Evolutionary conservation across 2,113 vertebrate species (phyloP).

Genomic region (Miniopterus natalensis): DNA sequence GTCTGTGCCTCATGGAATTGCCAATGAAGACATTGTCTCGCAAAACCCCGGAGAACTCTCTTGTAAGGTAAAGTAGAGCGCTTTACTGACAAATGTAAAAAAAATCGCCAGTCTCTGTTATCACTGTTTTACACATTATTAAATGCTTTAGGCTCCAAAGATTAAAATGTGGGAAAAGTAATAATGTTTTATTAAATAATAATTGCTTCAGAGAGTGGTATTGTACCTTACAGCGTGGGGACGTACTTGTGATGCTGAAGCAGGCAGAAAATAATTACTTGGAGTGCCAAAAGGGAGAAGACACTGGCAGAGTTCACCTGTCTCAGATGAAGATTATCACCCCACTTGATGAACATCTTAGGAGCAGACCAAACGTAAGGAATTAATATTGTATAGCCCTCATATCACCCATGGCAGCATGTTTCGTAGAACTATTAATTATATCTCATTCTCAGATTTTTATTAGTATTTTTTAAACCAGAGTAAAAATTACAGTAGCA

Average conservation of each 20-base stretch:
- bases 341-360: constrained; percentile 83
- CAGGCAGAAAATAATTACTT: constrained; percentile 88
- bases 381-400: constrained; percentile 38
- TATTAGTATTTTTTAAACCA: constrained; percentile 62
- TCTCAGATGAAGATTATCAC: constrained; percentile 91
- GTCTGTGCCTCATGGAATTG: constrained; percentile 91
- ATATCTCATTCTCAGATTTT: constrained; percentile 38
- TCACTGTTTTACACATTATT: constrained; percentile 59
- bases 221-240: constrained; percentile 88
- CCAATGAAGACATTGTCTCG: constrained; percentile 89
- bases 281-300: constrained; percentile 90
- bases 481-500: constrained; percentile 42
- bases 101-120: constrained; percentile 38
- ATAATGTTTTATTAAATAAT: constrained; percentile 85
- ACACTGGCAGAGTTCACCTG: constrained; percentile 85
- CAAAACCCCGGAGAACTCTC: constrained; percentile 88
- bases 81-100: constrained; percentile 28
- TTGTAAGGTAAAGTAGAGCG: constrained; percentile 90
- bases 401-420: neutral
- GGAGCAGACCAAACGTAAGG: constrained; percentile 82
- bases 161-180: constrained; percentile 80
- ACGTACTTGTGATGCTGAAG: constrained; percentile 89
- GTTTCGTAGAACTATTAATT: constrained; percentile 67
- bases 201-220: constrained; percentile 79
- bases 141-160: constrained; percentile 80